A percentile compares a stretch with the other conserved stretches of the same genome.
phyloP scores from a whole-genome alignment of 2,888 invertebrate species.

The Brachyptera risi region DNA sequence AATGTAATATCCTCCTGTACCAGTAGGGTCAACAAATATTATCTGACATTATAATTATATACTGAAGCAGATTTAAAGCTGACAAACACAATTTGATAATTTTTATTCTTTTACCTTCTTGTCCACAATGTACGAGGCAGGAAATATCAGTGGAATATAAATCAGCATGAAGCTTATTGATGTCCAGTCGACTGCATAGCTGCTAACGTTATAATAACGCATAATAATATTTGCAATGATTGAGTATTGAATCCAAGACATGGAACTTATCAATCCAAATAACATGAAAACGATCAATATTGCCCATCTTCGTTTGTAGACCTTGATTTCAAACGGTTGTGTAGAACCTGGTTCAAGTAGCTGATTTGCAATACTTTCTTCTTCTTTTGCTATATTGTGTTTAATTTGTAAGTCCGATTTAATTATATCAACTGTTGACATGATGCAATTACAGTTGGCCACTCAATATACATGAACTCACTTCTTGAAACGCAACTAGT shows the following conservation, averaged over 20 bases:
- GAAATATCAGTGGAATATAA: conserved; percentile 59
- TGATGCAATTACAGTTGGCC: too few species aligned
- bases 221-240: conserved; percentile 45
- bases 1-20: too few species aligned
- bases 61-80: too few species aligned
- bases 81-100: too few species aligned
- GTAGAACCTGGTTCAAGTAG: not conserved
- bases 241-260: conserved; percentile 55
- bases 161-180: conserved; percentile 58
- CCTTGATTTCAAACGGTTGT: not conserved
- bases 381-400: not conserved
- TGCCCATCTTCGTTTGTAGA: conserved; percentile 42
- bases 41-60: too few species aligned
- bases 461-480: too few species aligned
- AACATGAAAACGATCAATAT: conserved; percentile 48
- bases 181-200: conserved; percentile 51
- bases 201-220: conserved; percentile 38
- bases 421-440: too few species aligned
- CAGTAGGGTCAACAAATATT: too few species aligned
- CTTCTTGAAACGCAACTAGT: too few species aligned
- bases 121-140: conserved; percentile 56
- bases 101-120: conserved; percentile 44
- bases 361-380: not conserved
- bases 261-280: conserved; percentile 50
- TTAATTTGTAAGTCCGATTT: not conserved